Evolutionary conservation across 2,888 invertebrate genomes (phyloP).

Genomic region (Sinhomidia bicolor): DNA sequence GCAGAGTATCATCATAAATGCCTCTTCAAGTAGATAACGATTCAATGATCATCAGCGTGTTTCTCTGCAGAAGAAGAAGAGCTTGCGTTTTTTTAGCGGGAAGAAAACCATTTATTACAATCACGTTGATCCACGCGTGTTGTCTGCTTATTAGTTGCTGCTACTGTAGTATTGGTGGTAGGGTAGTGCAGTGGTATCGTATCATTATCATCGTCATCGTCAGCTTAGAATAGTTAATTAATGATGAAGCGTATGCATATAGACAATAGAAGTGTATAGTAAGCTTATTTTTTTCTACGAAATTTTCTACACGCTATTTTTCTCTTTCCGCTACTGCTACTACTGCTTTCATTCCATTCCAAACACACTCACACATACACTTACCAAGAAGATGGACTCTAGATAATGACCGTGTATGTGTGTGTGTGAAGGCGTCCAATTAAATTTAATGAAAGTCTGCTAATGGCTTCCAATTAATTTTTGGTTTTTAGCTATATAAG

Average conservation of each 20-base stretch:
- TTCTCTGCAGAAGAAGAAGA: not conserved
- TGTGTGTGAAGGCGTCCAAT: not conserved
- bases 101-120: not conserved
- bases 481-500: not conserved
- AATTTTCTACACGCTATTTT: no score
- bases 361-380: no score
- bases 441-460: slow-evolving; percentile 33
- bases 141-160: not conserved
- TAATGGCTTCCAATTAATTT: not conserved
- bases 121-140: slow-evolving; percentile 1
- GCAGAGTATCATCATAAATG: no score
- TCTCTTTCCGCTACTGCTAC: no score
- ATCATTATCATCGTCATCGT: no score
- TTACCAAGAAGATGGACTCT: not conserved
- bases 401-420: not conserved
- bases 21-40: not conserved
- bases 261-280: not conserved
- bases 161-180: not conserved
- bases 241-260: not conserved
- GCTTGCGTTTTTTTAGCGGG: not conserved
- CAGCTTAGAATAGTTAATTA: not conserved
- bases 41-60: not conserved
- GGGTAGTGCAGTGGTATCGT: not conserved
- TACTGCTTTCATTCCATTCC: not conserved
- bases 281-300: not conserved